Conservation (phyloP, 2,113 vertebrate genomes). For the Anguilla japonica region DNA sequence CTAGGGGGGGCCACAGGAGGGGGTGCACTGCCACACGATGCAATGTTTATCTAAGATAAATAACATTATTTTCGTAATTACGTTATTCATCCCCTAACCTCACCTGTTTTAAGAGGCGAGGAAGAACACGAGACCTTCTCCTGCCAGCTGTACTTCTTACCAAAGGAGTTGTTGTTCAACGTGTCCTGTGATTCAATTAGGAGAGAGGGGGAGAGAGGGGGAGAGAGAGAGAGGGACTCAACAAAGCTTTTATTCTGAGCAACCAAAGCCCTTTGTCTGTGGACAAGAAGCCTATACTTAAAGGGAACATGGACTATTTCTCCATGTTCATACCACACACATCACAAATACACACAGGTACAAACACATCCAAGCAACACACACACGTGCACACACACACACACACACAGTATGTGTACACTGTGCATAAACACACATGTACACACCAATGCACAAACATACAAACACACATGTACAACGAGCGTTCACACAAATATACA, state of each 20-base stretch:
- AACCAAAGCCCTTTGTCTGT: constrained; percentile 62
- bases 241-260: constrained; percentile 61
- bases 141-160: constrained; percentile 99
- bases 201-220: constrained; percentile 13
- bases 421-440: too few relatives aligned
- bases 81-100: constrained; percentile 45
- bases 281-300: constrained; percentile 55
- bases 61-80: too few relatives aligned
- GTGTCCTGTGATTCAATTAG: constrained; percentile 79
- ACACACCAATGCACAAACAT: too few relatives aligned
- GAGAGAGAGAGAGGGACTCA: constrained; percentile 34
- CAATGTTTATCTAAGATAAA: too few relatives aligned
- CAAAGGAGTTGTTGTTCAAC: constrained; percentile 95
- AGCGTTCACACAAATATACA: too few relatives aligned
- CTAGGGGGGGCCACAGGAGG: too few relatives aligned
- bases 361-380: too few relatives aligned
- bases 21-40: too few relatives aligned
- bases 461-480: too few relatives aligned
- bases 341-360: background rate
- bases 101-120: constrained; percentile 92
- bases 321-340: background rate
- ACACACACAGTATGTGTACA: background rate
- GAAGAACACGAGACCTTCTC: constrained; percentile 92
- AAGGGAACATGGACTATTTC: constrained; percentile 37
- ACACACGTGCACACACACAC: background rate